Evolutionary conservation across 2,888 invertebrate species (phyloP), one percentile per base, ranked within the genome.

Genomic region (Pocota personata): DNA sequence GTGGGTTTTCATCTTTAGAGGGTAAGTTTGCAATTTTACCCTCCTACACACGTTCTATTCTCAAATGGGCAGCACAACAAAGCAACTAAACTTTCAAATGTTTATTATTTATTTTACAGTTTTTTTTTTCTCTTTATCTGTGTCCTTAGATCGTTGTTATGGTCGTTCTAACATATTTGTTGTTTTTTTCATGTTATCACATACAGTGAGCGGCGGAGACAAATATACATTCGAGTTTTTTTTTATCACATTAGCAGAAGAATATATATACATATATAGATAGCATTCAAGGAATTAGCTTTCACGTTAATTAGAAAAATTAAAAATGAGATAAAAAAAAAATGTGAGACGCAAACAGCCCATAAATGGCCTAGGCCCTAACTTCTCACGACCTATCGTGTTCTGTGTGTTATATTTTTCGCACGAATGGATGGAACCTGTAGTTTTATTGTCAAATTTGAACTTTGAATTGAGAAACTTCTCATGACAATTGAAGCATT

Each of bases 1-100:
- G 30, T 50, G 46, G 46, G 27, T 50, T 66, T n/a, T 57, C 7
- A 2, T 27, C 7, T 64, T 46, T 64, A n/a, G 35, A 40, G 52
- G 62, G 40, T 69, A 37, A 40, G 62, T 48, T 48, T 55, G n/a
- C 46, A 46, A 43, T 48, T 69, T 75, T 16, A 14, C 10, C 60
- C 16, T 32, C 27, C 21, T 19, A 6, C 14, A 30, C 3, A 52
- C n/a, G 16, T 43, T 40, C n/a, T 10, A 6, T 52, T 43, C 6
- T 48, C 1, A 24, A 43, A 8, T 43, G 27, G 19, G 14, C 14
- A n/a, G 16, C 21, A 40, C 12, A 12, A 27, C 16, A 52, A 71
- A 46, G 71, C 24, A 14, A 35, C 35, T 46, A 16, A 46, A 35
- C 24, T 71, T 71, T 48, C 14, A 58, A 58, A 72, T 60, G 50